Conservation (phyloP, 2,113 vertebrate genomes). For the Seriola rivoliana region DNA sequence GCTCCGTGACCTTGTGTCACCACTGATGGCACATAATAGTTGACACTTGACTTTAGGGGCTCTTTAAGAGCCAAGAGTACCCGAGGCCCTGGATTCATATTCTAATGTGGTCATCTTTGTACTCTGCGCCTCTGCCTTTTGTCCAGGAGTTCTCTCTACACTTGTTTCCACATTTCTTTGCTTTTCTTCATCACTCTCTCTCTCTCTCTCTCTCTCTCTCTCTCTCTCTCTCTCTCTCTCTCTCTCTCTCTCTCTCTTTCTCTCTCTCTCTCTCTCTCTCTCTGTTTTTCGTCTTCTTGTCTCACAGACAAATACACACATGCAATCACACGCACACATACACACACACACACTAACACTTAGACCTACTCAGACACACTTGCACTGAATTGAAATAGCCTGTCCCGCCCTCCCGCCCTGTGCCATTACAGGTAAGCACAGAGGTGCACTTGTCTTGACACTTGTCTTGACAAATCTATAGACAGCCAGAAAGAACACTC, state of each 20-base stretch:
- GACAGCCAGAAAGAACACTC: conserved; percentile 60
- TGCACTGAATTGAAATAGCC: conserved; percentile 69
- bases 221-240: conserved; percentile 20
- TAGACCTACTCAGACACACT: conserved; percentile 70
- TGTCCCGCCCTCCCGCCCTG: conserved; percentile 54
- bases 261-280: background rate
- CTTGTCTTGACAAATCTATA: conserved; percentile 71
- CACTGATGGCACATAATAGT: conserved; percentile 79
- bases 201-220: conserved; percentile 23
- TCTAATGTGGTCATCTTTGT: conserved; percentile 73
- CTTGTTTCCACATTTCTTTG: conserved; percentile 55
- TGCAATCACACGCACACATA: conserved; percentile 37
- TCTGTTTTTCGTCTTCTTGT: conserved; percentile 13
- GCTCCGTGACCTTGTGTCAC: conserved; percentile 79
- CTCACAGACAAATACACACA: conserved; percentile 40
- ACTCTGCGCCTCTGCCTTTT: conserved; percentile 60
- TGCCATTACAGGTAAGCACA: conserved; percentile 68
- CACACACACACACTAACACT: conserved; percentile 42
- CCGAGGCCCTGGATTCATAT: conserved; percentile 70
- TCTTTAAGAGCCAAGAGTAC: conserved; percentile 76
- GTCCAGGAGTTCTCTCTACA: conserved; percentile 53
- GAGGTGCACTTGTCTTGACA: conserved; percentile 72
- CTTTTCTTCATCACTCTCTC: conserved; percentile 29
- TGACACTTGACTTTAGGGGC: conserved; percentile 81
- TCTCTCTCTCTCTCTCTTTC: conserved; percentile 26